Base-by-base conservation (phyloP, 2,113 vertebrate species). In the Casuarius casuarius region DNA sequence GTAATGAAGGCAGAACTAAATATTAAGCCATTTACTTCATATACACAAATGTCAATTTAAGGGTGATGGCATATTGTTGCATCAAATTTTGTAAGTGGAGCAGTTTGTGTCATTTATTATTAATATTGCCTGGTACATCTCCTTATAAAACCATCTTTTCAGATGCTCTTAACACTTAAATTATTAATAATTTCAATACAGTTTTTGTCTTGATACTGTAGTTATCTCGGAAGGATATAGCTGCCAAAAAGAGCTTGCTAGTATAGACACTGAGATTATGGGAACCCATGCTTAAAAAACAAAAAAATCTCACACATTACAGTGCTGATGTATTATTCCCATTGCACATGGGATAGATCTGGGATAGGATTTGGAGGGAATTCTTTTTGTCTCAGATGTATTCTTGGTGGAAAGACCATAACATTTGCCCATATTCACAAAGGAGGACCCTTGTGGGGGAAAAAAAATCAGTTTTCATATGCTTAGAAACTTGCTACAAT, bases 41-140 rank as follows among this genome's bases (percentile, higher is more conserved):
- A 31, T 19, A 48, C 46, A 17, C 3, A 12, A 77, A 91, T 84
- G 75, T 76, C 87, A 89, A 6, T 91, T 84, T 73, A 87, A 92
- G 56, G 58, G 63, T 81, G 80, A 84, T 38, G 51, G 74, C 42
- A 20, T 85, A 85, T 83, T 80, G 67, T 91, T 87, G 91, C 75
- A 95, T 90, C 68, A 84, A 51, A 80, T 74, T 82, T 77, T 85
- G 23, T 83, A 91, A 84, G 81, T 82, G 63, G 70, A 70, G 81
- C 70, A 54, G 59, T 92, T 94, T 94, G 58, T 78, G 54, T 96
- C 40, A 13, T 76, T 89, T 85, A 52, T 78, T 91, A 88, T 92
- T 95, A 92, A 90, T 63, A 77, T 15, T 79, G 11, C 66, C 54
- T 87, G 81, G 84, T 74, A 79, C 40, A 46, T 94, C 71, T 59